phyloP scores from a whole-genome alignment of 2,888 invertebrate genomes.

The Lycaena phlaeas region DNA sequence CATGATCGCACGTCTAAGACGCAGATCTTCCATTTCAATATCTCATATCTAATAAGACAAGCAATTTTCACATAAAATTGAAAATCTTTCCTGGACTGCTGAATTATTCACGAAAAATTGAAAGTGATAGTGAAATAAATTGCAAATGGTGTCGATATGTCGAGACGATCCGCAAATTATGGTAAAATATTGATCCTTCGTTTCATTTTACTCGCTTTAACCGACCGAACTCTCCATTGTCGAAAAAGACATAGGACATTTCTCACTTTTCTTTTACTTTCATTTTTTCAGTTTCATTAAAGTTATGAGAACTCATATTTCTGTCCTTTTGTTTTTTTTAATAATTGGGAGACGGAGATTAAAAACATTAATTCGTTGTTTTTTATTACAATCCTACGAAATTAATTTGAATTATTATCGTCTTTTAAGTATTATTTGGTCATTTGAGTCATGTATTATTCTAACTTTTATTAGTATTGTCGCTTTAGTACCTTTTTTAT shows the following conservation, averaged over 20 bases:
- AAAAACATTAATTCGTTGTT: no score
- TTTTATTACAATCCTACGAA: no score
- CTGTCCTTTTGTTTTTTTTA: no score
- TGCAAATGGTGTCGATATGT: conserved; percentile 41
- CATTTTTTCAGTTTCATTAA: background rate
- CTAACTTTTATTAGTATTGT: no score
- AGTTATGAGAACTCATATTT: no score
- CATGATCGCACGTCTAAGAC: background rate
- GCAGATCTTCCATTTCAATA: background rate
- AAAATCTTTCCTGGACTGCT: conserved; percentile 33
- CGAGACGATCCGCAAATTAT: conserved; percentile 49
- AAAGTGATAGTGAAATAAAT: conserved; percentile 49
- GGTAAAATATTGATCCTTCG: conserved; percentile 49
- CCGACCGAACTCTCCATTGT: background rate
- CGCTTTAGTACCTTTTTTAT: no score
- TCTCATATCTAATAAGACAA: conserved; percentile 21
- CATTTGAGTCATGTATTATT: no score
- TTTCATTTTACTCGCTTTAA: conserved; percentile 18
- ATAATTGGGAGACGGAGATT: no score
- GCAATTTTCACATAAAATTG: conserved; percentile 40
- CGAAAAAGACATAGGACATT: background rate
- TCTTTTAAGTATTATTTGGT: no score
- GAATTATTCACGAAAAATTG: conserved; percentile 66
- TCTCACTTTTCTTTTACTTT: background rate
- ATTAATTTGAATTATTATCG: no score